Base-by-base conservation (phyloP, 2,113 vertebrate species). In the Monarcha castaneiventris region DNA sequence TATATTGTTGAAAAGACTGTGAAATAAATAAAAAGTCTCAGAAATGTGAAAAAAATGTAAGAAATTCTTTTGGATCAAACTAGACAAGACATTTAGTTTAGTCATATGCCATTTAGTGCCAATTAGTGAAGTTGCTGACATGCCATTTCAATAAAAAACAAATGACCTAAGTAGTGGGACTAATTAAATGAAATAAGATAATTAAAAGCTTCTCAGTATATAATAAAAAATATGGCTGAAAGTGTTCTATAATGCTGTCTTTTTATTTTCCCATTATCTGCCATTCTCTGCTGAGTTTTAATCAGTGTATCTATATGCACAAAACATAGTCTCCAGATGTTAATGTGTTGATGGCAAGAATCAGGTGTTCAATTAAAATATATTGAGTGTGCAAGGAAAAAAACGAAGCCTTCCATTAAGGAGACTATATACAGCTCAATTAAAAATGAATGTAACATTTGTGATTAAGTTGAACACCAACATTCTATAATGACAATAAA, bases 151-250 rank as follows among this genome's bases (percentile, higher is more conserved):
- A 97, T 98, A 97, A 97, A 97, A 97, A 97, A 96, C 89, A 97
- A 97, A 90, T 97, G 94, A 97, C 97, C 96, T 97, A 95, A 96
- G 76, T 61, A 97, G 94, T 95, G 81, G 73, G 86, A 95, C 87
- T 98, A 98, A 98, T 98, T 98, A 98, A 97, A 96, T 91, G 96
- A 97, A 97, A 89, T 93, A 97, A 97, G 89, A 94, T 97, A 97
- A 98, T 98, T 97, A 98, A 98, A 97, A 91, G 87, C 96, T 96
- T 97, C 94, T 97, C 85, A 97, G 97, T 95, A 96, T 95, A 90
- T 97, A 98, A 97, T 96, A 93, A 97, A 97, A 97, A 97, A 83
- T 81, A 96, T 29, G 94, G 89, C 94, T 97, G 95, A 87, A 97
- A 97, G 89, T 97, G 97, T 98, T 97, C 91, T 95, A 96, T 93